Percentiles rank a stretch among this genome's conserved stretches.
Evolutionary conservation across 1,140 invertebrate genomes (phyloP).

Genomic region (Oedothorax gibbosus): DNA sequence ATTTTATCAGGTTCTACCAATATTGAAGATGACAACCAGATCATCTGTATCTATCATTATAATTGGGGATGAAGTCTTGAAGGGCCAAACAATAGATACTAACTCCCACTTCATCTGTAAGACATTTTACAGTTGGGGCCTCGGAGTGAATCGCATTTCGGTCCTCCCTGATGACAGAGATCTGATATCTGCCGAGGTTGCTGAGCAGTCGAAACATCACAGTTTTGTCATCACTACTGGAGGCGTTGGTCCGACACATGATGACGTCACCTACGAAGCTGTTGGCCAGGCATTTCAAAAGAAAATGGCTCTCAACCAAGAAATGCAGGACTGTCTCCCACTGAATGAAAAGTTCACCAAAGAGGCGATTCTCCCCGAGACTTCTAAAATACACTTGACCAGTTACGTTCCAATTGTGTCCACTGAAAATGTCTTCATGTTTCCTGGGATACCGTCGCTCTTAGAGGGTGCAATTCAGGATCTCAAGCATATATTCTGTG

Average conservation of each 20-base stretch:
- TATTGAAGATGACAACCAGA: slow-evolving; percentile 37
- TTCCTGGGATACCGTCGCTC: slow-evolving; percentile 81
- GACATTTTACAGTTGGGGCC: slow-evolving; percentile 76
- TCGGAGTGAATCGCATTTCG: slow-evolving; percentile 78
- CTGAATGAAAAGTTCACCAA: slow-evolving; percentile 69
- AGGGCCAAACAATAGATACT: slow-evolving; percentile 80
- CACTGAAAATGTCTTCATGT: slow-evolving; percentile 80
- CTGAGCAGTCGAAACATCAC: slow-evolving; percentile 74
- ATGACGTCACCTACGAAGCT: slow-evolving; percentile 86
- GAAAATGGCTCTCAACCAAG: slow-evolving; percentile 73
- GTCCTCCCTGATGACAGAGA: slow-evolving; percentile 79
- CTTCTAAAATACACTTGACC: slow-evolving; percentile 63
- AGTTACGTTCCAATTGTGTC: slow-evolving; percentile 76
- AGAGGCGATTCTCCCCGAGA: slow-evolving; percentile 71
- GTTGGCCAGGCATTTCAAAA: slow-evolving; percentile 80
- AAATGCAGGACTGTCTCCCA: slow-evolving; percentile 70
- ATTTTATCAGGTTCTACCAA: slow-evolving; percentile 4
- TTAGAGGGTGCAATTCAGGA: slow-evolving; percentile 74
- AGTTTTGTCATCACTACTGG: slow-evolving; percentile 82
- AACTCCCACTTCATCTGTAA: slow-evolving; percentile 80
- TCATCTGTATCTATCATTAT: slow-evolving; percentile 71
- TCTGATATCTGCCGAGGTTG: slow-evolving; percentile 78
- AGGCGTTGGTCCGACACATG: slow-evolving; percentile 87
- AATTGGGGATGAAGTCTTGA: slow-evolving; percentile 88
- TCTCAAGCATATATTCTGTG: slow-evolving; percentile 68